Evolutionary conservation across 2,888 invertebrate genomes (phyloP), one percentile per base, ranked within the genome.

Genomic region (Rosalia funebris): DNA sequence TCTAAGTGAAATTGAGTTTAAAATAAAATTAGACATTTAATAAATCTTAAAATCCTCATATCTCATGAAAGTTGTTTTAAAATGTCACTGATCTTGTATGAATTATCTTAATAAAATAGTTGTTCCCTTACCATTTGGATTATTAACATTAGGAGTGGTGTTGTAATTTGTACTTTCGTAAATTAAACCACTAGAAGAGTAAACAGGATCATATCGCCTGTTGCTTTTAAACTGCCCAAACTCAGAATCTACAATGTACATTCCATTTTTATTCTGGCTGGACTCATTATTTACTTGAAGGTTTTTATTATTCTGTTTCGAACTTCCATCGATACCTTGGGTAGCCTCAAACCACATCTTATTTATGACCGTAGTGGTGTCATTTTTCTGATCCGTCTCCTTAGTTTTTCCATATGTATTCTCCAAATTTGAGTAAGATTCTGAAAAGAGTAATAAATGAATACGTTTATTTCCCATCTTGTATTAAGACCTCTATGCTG

Each of bases 321-420:
- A 36, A 46, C 71, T 73, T 3, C 69, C 69, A 50, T 72, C 74
- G 46, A 54, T 55, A 14, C 46, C 59, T 0, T 50, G 48, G 9
- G 70, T 70, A 9, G 72, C 71, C 11, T 85, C 85, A 52, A 82
- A 82, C 85, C 85, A 85, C 46, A 85, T 85, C 67, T 81, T 79
- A 73, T 84, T 83, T 9, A 84, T 74, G 12, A 84, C 75, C 15
- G 77, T 75, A 36, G 79, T 78, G 0, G 84, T 84, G 59, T 77
- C 77, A 32, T 74, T 70, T 59, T 74, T 72, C 4, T 53, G 37
- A n/a, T 41, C 37, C n/a, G 59, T 48, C 11, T 63, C 63, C 17
- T 67, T 65, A 1, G 66, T 63, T 65, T 73, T 73, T 11, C 62
- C 47, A 48, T 72, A 71, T 4, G 60, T 42, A 19, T 71, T 66